Conservation (phyloP, 2,888 invertebrate species). For the Neria commutata region DNA sequence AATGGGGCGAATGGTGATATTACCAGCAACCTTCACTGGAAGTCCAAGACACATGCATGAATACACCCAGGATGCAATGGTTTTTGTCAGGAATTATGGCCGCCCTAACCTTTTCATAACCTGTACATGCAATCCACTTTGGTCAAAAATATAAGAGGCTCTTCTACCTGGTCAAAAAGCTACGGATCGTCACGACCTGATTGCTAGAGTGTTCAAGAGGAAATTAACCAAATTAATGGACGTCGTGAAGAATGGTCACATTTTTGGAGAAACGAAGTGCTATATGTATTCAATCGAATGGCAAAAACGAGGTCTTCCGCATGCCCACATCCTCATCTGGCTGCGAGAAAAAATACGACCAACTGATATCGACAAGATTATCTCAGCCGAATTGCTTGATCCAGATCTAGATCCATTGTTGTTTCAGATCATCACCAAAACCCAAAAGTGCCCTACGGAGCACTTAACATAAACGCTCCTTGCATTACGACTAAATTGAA, state of each 20-base stretch:
- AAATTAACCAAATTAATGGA: slow-evolving; percentile 30
- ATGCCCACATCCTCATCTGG: slow-evolving; percentile 36
- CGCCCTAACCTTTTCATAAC: slow-evolving; percentile 21
- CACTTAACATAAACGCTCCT: slow-evolving; percentile 37
- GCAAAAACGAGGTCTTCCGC: slow-evolving; percentile 33
- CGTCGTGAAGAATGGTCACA: slow-evolving; percentile 29
- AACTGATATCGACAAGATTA: slow-evolving; percentile 32
- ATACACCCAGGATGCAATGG: not conserved
- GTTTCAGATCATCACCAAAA: slow-evolving; percentile 37
- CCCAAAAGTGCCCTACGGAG: slow-evolving; percentile 55
- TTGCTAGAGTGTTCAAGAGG: slow-evolving; percentile 27
- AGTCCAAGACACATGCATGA: not conserved
- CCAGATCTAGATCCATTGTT: slow-evolving; percentile 39
- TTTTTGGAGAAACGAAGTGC: slow-evolving; percentile 35
- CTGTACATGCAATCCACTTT: slow-evolving; percentile 24
- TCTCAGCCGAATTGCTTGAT: slow-evolving; percentile 40
- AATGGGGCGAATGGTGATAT: slow-evolving; percentile 22
- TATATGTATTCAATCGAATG: slow-evolving; percentile 42
- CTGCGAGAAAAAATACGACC: slow-evolving; percentile 28
- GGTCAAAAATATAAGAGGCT: slow-evolving; percentile 25
- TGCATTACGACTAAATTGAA: slow-evolving; percentile 36
- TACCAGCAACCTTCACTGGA: slow-evolving; percentile 9
- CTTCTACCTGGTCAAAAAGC: slow-evolving; percentile 31
- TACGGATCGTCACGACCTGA: slow-evolving; percentile 22
- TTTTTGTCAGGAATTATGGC: not conserved